Base-by-base conservation (phyloP, 2,113 vertebrate species). In the Anarrhichthys ocellatus region DNA sequence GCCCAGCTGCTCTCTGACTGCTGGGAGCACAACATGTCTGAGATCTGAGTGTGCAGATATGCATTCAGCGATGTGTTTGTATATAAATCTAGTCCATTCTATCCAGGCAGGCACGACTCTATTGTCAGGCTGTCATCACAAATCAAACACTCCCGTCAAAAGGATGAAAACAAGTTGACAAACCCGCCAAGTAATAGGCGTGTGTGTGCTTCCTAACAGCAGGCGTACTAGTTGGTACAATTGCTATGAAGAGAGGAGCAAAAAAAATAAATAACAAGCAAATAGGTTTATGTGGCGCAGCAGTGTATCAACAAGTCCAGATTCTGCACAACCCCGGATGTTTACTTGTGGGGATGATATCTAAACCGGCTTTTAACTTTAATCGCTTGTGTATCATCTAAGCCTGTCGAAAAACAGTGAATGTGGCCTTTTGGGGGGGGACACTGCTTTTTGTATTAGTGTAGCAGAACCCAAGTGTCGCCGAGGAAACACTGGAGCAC, bases 21-120 rank as follows among this genome's bases (percentile, higher is more conserved):
- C 71, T 81, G 77, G 22, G 67, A 54, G 67, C 56, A 69, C 1
- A 72, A 61, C 77, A 65, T 73, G 74, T 68, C 67, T n/a, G 24
- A 32, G 52, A 63, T 50, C 42, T 18, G 48, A 77, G 36, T 27
- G 62, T 65, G 52, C 54, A 29, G 44, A 54, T 50, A 11, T 1
- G 14, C 70, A 59, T 34, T n/a, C 9, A 24, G 36, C n/a, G 8
- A 3, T 42, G 7, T 74, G 52, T 6, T 5, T 18, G 18, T 46
- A 8, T 61, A 9, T 20, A 8, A 4, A 10, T 11, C 13, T 0
- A 24, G 7, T 48, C 72, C 29, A 29, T 59, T 72, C 34, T 9
- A 73, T 34, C 4, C 32, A 29, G 2, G 13, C 24, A 67, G 46
- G 5, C 14, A 36, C n/a, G 32, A n/a, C 38, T 69, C 0, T 54